Conservation (phyloP, 2,797 vertebrate species). For the Anabas testudineus region DNA sequence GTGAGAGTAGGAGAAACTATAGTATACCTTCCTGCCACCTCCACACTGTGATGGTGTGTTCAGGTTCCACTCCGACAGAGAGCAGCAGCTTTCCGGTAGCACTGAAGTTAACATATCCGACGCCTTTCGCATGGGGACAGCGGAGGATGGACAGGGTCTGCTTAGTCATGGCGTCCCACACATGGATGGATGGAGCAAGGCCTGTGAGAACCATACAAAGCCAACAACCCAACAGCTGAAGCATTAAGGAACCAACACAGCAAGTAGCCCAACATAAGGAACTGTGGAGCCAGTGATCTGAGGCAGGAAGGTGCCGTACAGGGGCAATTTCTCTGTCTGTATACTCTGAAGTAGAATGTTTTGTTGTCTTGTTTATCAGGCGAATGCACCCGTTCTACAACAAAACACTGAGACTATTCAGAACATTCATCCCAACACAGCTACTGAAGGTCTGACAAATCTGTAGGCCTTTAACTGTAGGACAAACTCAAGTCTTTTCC, state of each 20-base stretch:
- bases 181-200: conserved; percentile 92
- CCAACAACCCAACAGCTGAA: conserved; percentile 20
- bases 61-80: conserved; percentile 93
- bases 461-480: no score
- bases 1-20: neutral
- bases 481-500: no score
- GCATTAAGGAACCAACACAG: neutral
- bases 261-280: neutral
- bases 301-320: no score
- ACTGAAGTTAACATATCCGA: conserved; percentile 95
- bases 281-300: neutral
- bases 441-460: no score
- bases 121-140: conserved; percentile 93
- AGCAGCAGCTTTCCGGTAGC: conserved; percentile 96
- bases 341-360: no score
- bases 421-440: no score
- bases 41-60: conserved; percentile 96
- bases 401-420: no score
- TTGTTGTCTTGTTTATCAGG: no score
- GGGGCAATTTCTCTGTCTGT: no score
- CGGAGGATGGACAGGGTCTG: conserved; percentile 95
- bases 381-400: no score
- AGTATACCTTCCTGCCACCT: conserved; percentile 97
- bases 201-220: conserved; percentile 78
- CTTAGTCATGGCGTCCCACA: conserved; percentile 96